Percentiles rank a stretch among this genome's conserved stretches.
Evolutionary conservation across 2,113 vertebrate species (phyloP).

Genomic region (Chelonoidis abingdonii): DNA sequence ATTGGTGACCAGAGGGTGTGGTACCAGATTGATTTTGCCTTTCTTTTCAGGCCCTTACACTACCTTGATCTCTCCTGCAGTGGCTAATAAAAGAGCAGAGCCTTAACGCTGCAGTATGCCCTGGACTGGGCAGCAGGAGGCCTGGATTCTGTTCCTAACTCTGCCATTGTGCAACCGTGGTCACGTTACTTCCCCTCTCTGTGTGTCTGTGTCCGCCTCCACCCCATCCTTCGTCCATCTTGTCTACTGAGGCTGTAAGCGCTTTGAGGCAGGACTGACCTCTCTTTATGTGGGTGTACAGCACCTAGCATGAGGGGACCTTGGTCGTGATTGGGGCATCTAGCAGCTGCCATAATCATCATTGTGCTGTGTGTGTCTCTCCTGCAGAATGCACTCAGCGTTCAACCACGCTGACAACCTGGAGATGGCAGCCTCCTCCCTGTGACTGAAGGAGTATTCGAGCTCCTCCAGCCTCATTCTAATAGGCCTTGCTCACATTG

Average conservation of each 20-base stretch:
- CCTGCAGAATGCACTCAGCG: neutral
- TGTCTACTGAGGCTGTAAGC: neutral
- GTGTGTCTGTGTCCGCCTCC: neutral
- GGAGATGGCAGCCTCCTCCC: neutral
- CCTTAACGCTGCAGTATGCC: neutral
- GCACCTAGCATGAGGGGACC: neutral
- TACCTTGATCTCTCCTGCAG: neutral
- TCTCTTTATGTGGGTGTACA: neutral
- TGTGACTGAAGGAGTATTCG: neutral
- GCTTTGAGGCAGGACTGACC: neutral
- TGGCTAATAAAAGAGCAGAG: neutral
- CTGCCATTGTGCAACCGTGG: neutral
- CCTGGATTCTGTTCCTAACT: fast-evolving
- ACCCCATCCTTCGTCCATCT: neutral
- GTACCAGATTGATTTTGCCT: neutral
- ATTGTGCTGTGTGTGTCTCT: neutral
- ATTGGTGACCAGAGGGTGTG: neutral
- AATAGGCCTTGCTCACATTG: neutral
- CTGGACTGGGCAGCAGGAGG: neutral
- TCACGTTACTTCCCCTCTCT: neutral
- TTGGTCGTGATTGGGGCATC: neutral
- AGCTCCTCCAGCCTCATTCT: neutral
- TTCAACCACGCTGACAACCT: neutral
- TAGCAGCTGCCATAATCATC: neutral
- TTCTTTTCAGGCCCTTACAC: neutral